Evolutionary conservation across 2,113 vertebrate genomes (phyloP), one percentile per base, ranked within the genome.

Genomic region (Thermophis baileyi): DNA sequence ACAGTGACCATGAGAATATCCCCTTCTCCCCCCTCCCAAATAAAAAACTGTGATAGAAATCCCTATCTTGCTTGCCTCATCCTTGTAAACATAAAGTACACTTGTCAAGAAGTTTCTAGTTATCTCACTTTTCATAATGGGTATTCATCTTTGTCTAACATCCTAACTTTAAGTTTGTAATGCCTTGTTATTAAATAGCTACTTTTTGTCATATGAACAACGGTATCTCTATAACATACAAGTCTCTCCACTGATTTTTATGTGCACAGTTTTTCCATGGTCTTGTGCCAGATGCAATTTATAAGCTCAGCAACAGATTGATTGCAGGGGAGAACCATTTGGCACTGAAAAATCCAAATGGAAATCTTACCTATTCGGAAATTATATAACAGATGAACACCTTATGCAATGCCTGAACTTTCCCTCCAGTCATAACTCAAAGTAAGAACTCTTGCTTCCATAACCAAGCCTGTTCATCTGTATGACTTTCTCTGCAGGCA

Each of bases 271-370:
- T 96, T 81, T 96, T 93, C 93, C 0, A 0, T 87, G 55, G 95
- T 91, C 95, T 91, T 95, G 90, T 95, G 92, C 96, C 95, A 96
- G 94, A 90, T 63, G 95, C 93, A 97, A 96, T 96, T 95, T 96
- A 96, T 96, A 97, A 97, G 95, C 96, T 94, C 95, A 96, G 74
- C 93, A 95, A 96, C 95, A 96, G 96, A 96, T 97, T 97, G 96
- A 97, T 96, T 95, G 94, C 94, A 96, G 91, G 94, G 90, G 95
- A 0, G 18, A 96, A 92, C 60, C 94, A 96, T 96, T 96, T 96
- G 96, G 96, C 96, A 96, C 96, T 95, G 95, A 95, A 95, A 96
- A 93, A 96, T 96, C 96, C 95, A 96, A 95, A 92, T 94, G 96
- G 96, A 96, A 96, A 95, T 90, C 89, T 96, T 93, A 89, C 94